Evolutionary conservation across 2,113 vertebrate genomes (phyloP).

Genomic region (Prochilodus magdalenae): DNA sequence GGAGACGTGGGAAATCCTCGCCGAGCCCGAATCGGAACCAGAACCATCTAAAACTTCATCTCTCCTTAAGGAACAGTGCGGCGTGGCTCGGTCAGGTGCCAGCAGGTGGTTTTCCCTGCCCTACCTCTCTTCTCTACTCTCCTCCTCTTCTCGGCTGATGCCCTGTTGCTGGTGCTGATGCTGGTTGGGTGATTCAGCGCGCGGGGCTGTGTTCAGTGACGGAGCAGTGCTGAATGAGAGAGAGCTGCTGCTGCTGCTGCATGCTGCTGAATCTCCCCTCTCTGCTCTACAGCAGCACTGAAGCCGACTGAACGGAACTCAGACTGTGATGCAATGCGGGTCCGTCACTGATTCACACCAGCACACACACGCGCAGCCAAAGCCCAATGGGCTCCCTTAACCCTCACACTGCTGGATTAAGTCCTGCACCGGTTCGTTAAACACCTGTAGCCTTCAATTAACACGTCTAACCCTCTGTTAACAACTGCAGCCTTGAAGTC

Average conservation of each 20-base stretch:
- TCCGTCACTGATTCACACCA: constrained; percentile 56
- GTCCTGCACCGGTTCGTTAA: neutral
- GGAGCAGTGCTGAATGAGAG: neutral
- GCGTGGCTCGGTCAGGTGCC: neutral
- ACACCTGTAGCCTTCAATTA: neutral
- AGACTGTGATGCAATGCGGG: constrained; percentile 81
- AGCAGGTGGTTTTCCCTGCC: neutral
- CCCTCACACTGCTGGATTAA: neutral
- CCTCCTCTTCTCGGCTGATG: neutral
- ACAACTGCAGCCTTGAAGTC: too few species aligned
- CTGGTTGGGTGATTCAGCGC: neutral
- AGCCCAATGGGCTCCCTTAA: neutral
- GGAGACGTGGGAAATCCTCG: constrained; percentile 31
- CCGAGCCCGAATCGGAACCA: constrained; percentile 25
- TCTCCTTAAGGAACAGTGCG: neutral
- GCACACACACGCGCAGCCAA: neutral
- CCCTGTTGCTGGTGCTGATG: neutral
- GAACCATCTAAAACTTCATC: neutral
- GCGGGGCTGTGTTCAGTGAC: neutral
- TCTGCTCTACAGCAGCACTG: neutral
- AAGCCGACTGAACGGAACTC: constrained; percentile 9
- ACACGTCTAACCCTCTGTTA: neutral
- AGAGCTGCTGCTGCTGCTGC: neutral
- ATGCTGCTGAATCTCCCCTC: constrained; percentile 15
- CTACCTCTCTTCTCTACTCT: neutral